These are phyloP conservation scores for Calyptomena viridis DNA, from an alignment of 2,113 vertebrate genomes.

Conservation along the genomic window DNA sequence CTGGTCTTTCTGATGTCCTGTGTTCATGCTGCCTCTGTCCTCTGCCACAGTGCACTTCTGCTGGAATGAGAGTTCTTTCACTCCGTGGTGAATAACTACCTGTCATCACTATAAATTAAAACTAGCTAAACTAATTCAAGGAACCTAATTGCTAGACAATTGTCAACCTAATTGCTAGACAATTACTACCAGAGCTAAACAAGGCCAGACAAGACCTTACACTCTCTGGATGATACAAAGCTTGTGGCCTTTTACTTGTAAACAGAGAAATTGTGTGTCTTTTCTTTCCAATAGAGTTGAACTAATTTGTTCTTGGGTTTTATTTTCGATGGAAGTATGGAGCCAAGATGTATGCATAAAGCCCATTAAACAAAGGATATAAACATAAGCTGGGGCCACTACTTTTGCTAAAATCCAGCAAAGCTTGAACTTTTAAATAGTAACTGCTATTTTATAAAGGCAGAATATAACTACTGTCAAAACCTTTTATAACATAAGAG, in stretches of 20 bases:
- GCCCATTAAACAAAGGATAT: not conserved
- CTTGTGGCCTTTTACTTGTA: not conserved
- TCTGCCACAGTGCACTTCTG: too few species aligned
- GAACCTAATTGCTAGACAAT: not conserved
- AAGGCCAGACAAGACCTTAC: not conserved
- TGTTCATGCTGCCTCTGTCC: not conserved
- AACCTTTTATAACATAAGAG: not conserved
- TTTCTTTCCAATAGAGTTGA: not conserved
- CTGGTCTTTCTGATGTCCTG: accelerated
- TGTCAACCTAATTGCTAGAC: not conserved
- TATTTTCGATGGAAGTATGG: not conserved
- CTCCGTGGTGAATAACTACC: not conserved
- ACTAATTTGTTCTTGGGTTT: not conserved
- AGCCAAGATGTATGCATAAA: not conserved
- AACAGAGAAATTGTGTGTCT: not conserved
- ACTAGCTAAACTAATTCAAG: not conserved
- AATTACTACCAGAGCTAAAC: not conserved
- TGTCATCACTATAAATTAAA: not conserved
- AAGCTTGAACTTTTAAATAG: not conserved
- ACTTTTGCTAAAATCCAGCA: not conserved
- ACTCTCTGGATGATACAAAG: not conserved
- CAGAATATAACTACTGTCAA: not conserved
- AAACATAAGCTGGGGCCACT: not conserved
- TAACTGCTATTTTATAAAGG: not conserved
- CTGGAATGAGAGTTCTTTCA: not conserved